Base-by-base conservation (phyloP, 2,888 invertebrate genomes). In the Hemithea aestivaria region DNA sequence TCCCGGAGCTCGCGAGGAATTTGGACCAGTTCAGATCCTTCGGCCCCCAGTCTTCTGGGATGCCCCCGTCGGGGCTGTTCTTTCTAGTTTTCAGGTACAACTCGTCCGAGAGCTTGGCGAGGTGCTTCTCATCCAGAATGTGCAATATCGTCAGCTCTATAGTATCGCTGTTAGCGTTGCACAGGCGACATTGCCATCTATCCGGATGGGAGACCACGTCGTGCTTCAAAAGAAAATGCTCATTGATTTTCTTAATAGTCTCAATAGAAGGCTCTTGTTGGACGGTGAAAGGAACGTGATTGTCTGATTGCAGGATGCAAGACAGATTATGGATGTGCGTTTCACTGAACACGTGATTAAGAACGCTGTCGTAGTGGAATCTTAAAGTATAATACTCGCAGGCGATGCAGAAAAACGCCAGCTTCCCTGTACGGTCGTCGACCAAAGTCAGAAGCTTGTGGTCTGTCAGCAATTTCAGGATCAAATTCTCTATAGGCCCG, bases 321-420 rank as follows among this genome's bases (percentile, higher is more conserved):
- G 81, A 69, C n/a, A 87, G 57, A 38, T 85, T 83, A 34, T 84
- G 73, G 7, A 84, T 68, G 36, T 87, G 87, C 0, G 67, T 75
- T 10, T 83, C 80, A 37, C 79, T 81, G 49, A 87, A 87, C n/a
- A 87, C 80, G 27, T 87, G 87, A 34, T 72, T 82, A 29, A 87
- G 35, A 0, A 87, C 87, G 45, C 85, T 85, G 42, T 87, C 87
- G 38, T 87, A 87, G 21, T 83, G 73, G 55, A 87, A 87, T 39
- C 87, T 57, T 2, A 87, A 56, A 0, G 85, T 87, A 36, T 87
- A 87, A 41, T 85, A 87, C 51, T 87, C 87, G 54, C 87, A 87
- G 0, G 82, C 75, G 49, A 83, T 77, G 56, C 87, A 87, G 51
- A 87, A 87, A 57, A 87, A 87, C 0, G 87, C 87, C 1, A 84